Percentiles rank a stretch among this genome's conserved stretches.
Conservation (phyloP, 2,113 vertebrate species). For the Pleuronectes platessa region DNA sequence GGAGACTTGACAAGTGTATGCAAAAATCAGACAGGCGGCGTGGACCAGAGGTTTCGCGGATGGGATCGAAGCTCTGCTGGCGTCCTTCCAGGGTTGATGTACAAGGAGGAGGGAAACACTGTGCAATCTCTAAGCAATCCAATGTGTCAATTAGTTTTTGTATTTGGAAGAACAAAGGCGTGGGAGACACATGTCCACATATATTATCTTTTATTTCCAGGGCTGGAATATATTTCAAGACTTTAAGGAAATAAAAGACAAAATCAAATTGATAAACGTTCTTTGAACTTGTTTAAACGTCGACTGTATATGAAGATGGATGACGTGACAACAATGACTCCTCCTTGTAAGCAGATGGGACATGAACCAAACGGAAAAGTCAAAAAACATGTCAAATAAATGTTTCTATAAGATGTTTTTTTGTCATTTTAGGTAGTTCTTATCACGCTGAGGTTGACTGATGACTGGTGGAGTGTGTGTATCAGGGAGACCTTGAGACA, state of each 20-base stretch:
- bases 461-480: no score
- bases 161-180: background rate
- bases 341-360: no score
- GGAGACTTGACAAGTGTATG: constrained; percentile 4
- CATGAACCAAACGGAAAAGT: no score
- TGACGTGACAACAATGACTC: no score
- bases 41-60: background rate
- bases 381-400: no score
- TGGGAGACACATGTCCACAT: background rate
- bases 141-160: background rate
- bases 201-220: constrained; percentile 8
- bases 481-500: no score
- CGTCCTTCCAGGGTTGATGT: background rate
- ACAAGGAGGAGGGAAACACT: background rate
- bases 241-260: background rate
- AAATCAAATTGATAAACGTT: background rate
- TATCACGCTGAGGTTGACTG: no score
- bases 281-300: background rate
- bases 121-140: background rate
- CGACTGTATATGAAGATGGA: no score
- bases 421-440: no score
- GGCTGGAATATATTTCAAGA: background rate
- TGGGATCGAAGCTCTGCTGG: constrained; percentile 1
- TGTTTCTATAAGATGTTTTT: no score
- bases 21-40: background rate